Percentiles rank a stretch among this genome's conserved stretches.
These are phyloP conservation scores for Austrolebias charrua DNA, from an alignment of 2,797 vertebrate species.

Conservation along the genomic window DNA sequence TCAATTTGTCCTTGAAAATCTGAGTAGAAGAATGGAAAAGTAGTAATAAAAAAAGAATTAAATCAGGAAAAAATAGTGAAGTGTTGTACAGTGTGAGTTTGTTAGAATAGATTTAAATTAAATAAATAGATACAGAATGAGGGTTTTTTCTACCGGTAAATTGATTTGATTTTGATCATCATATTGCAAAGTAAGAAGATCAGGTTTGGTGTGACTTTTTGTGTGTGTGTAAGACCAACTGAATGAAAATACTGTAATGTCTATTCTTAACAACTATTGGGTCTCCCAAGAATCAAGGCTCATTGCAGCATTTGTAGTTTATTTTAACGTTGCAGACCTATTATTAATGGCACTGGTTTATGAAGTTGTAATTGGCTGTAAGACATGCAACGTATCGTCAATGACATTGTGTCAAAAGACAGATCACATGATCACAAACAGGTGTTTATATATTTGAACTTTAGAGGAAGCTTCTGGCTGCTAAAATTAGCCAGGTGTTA, in stretches of 20 bases:
- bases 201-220: background rate
- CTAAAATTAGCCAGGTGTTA: conserved; percentile 73
- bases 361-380: conserved; percentile 10
- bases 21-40: conserved; percentile 2
- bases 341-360: background rate
- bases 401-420: conserved; percentile 62
- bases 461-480: conserved; percentile 34
- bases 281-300: background rate
- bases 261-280: background rate
- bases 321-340: background rate
- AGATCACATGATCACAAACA: conserved; percentile 50
- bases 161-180: no score
- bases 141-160: no score
- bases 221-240: background rate
- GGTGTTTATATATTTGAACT: conserved; percentile 49
- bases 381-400: conserved; percentile 23
- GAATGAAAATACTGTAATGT: background rate
- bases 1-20: conserved; percentile 44
- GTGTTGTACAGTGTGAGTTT: background rate
- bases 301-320: background rate
- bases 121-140: no score
- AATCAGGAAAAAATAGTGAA: background rate
- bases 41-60: no score
- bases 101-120: no score
- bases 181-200: no score